A percentile compares a stretch with the other conserved stretches of the same genome.
Conservation (phyloP, 1,140 invertebrate genomes). For the Aphidius gifuensis region DNA sequence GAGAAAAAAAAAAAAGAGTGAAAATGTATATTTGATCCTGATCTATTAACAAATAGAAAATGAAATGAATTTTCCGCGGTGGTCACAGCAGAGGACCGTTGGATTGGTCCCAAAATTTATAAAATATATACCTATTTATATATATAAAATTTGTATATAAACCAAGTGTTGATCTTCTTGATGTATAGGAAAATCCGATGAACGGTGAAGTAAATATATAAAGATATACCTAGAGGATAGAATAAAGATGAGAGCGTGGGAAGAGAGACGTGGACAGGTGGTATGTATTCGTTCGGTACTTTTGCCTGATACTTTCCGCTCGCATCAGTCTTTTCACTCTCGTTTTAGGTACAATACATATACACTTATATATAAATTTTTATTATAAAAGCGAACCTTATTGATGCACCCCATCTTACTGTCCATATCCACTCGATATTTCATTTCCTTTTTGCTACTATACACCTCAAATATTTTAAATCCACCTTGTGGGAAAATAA, state of each 20-base stretch:
- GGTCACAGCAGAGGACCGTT: no score
- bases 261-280: constrained; percentile 44
- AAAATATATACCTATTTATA: no score
- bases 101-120: no score
- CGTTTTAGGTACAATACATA: constrained; percentile 29
- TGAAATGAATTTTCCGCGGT: no score
- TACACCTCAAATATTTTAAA: no score
- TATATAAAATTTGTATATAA: no score
- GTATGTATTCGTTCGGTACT: constrained; percentile 22
- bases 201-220: neutral
- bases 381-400: no score
- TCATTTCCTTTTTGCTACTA: constrained; percentile 32
- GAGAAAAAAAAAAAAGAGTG: neutral
- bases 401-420: neutral
- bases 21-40: no score
- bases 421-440: constrained; percentile 35
- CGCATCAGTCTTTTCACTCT: constrained; percentile 22
- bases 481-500: constrained; percentile 43
- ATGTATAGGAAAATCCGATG: constrained; percentile 14
- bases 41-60: no score
- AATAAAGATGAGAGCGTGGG: constrained; percentile 37
- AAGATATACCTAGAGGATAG: neutral
- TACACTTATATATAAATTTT: neutral
- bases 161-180: no score
- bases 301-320: constrained; percentile 18